A percentile compares a stretch with the other conserved stretches of the same genome.
Evolutionary conservation across 2,113 vertebrate species (phyloP).

Genomic region (Heliornis fulica): DNA sequence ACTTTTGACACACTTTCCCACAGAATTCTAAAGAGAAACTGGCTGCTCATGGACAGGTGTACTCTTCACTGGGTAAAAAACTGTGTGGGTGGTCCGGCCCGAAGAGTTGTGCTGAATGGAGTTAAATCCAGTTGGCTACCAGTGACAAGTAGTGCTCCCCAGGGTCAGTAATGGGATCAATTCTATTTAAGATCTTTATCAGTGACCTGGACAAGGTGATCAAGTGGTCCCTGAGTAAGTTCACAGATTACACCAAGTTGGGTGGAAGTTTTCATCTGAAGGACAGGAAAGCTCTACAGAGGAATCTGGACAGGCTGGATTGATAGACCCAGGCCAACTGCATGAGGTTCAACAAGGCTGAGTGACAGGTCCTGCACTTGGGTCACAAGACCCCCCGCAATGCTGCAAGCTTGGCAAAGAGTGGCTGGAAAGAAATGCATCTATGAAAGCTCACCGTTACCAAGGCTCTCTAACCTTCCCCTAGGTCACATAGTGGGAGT

Average conservation of each 20-base stretch:
- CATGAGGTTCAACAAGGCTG: background rate
- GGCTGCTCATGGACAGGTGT: too few relatives aligned
- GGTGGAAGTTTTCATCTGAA: background rate
- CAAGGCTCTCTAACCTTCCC: background rate
- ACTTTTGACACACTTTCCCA: background rate
- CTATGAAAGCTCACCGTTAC: background rate
- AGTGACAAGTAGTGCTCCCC: background rate
- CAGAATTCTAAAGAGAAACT: background rate
- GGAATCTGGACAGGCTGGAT: background rate
- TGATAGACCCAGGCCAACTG: fast-evolving
- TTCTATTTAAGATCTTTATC: background rate
- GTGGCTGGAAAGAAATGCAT: background rate
- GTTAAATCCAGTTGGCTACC: too few relatives aligned
- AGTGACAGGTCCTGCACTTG: fast-evolving
- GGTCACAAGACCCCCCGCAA: background rate
- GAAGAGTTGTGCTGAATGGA: background rate
- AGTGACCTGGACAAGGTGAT: fast-evolving
- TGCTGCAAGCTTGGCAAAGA: too few relatives aligned
- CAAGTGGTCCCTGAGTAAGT: background rate
- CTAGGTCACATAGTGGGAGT: background rate
- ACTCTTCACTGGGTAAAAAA: background rate
- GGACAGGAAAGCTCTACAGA: background rate
- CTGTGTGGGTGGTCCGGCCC: background rate
- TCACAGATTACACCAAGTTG: background rate
- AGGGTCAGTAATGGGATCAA: background rate